A percentile compares a stretch with the other conserved stretches of the same genome.
Evolutionary conservation across 2,797 vertebrate genomes (phyloP).

Genomic region (Sparus aurata): DNA sequence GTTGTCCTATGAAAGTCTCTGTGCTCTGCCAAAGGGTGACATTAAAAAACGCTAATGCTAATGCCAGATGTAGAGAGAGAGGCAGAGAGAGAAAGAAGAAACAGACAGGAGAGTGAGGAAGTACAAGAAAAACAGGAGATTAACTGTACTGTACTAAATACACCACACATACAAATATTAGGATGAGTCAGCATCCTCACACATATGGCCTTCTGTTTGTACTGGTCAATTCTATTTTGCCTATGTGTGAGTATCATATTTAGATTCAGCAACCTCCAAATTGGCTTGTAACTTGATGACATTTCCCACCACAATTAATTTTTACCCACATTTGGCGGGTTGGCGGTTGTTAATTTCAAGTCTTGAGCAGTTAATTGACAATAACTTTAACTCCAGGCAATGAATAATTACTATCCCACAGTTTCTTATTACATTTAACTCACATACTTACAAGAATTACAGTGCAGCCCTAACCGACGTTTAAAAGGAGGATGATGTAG

Average conservation of each 20-base stretch:
- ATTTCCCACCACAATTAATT: constrained; percentile 67
- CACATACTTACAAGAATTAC: constrained; percentile 61
- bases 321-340: constrained; percentile 64
- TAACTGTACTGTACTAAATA: constrained; percentile 22
- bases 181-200: background rate
- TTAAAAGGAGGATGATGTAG: constrained; percentile 1
- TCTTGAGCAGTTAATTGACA: constrained; percentile 72
- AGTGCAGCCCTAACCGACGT: constrained; percentile 5
- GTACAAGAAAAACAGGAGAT: constrained; percentile 35
- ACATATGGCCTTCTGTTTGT: background rate
- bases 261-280: constrained; percentile 29
- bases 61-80: constrained; percentile 68
- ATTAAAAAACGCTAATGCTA: constrained; percentile 66
- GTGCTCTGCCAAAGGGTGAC: constrained; percentile 68
- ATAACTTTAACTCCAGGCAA: constrained; percentile 77
- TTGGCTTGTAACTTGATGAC: constrained; percentile 41
- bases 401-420: constrained; percentile 72
- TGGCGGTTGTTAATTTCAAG: constrained; percentile 70
- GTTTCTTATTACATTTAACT: constrained; percentile 67
- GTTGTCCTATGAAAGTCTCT: constrained; percentile 57
- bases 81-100: constrained; percentile 31
- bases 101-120: constrained; percentile 24
- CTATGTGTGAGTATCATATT: constrained; percentile 13
- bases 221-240: constrained; percentile 6
- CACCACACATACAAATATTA: background rate